phyloP scores from a whole-genome alignment of 2,888 invertebrate species.

The Noctua comes region DNA sequence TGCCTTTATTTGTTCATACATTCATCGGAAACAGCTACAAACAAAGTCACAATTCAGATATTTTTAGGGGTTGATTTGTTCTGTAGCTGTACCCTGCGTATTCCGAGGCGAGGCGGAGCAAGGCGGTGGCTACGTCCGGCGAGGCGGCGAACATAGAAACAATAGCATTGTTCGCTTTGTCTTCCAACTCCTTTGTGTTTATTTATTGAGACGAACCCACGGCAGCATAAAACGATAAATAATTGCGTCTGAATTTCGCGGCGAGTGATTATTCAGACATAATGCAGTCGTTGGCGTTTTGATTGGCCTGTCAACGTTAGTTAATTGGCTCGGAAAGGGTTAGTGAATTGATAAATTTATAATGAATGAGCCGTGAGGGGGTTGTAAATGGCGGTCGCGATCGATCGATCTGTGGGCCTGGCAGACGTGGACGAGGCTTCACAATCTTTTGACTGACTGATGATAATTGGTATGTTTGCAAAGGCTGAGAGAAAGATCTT shows the following conservation, averaged over 20 bases:
- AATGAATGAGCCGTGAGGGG: conserved; percentile 56
- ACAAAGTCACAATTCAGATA: conserved; percentile 24
- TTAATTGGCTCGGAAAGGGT: conserved; percentile 64
- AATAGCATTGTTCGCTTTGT: conserved; percentile 78
- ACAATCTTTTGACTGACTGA: conserved; percentile 15
- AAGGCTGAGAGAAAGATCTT: not conserved
- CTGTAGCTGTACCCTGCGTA: conserved; percentile 17
- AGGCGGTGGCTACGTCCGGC: conserved; percentile 64
- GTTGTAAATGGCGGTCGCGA: conserved; percentile 21
- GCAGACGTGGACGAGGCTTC: conserved; percentile 24
- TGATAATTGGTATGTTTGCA: conserved; percentile 16
- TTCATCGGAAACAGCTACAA: conserved; percentile 14
- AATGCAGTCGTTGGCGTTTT: conserved; percentile 65
- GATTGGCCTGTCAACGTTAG: conserved; percentile 62
- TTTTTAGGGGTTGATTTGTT: conserved; percentile 46
- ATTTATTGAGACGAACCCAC: conserved; percentile 78
- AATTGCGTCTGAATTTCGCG: conserved; percentile 62
- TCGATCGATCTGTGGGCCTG: conserved; percentile 30
- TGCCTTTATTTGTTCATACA: conserved; percentile 7
- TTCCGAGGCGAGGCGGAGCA: conserved; percentile 11
- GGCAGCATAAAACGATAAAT: conserved; percentile 69
- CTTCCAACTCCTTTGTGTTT: conserved; percentile 78
- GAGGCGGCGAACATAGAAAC: conserved; percentile 66
- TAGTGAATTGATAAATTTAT: conserved; percentile 65
- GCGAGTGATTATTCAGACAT: conserved; percentile 64